A percentile compares a stretch with the other conserved stretches of the same genome.
phyloP scores from a whole-genome alignment of 2,888 invertebrate genomes.

The Coleophora flavipennella region DNA sequence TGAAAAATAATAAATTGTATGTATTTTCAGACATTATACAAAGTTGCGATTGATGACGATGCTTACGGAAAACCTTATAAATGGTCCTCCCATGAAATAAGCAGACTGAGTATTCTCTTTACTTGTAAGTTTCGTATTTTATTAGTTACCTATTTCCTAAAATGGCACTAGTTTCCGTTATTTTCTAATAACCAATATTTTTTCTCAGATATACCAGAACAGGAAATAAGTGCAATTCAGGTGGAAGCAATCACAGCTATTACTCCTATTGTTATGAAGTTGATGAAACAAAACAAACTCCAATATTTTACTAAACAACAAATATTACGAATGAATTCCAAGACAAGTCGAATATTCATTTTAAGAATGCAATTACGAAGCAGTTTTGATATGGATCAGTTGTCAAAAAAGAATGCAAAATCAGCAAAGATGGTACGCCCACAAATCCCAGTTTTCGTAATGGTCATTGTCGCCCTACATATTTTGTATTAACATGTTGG shows the following conservation, averaged over 20 bases:
- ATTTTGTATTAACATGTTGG: too few species aligned
- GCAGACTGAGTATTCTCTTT: slow-evolving; percentile 38
- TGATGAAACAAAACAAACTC: slow-evolving; percentile 43
- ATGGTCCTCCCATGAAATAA: slow-evolving; percentile 58
- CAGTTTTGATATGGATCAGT: slow-evolving; percentile 45
- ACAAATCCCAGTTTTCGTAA: slow-evolving; percentile 4
- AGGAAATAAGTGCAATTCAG: slow-evolving; percentile 46
- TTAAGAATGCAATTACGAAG: slow-evolving; percentile 46
- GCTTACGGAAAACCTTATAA: slow-evolving; percentile 53
- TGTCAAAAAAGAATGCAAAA: slow-evolving; percentile 25
- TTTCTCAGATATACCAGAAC: slow-evolving; percentile 39
- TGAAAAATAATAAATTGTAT: neutral
- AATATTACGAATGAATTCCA: slow-evolving; percentile 46
- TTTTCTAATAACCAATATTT: neutral
- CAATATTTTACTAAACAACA: slow-evolving; percentile 52
- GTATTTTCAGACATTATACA: slow-evolving; percentile 46
- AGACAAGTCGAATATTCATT: slow-evolving; percentile 47
- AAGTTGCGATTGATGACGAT: slow-evolving; percentile 42
- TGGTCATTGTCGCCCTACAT: slow-evolving; percentile 14
- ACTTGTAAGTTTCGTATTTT: slow-evolving; percentile 33
- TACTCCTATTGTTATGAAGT: slow-evolving; percentile 36
- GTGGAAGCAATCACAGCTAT: slow-evolving; percentile 54
- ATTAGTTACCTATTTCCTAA: too few species aligned
- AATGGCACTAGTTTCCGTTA: too few species aligned
- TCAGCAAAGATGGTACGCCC: slow-evolving; percentile 4